Evolutionary conservation across 92 coral and sea anemone genomes (phyloP), one percentile per base, ranked within the genome.

Genomic region (Parazoanthus atlanticus): DNA sequence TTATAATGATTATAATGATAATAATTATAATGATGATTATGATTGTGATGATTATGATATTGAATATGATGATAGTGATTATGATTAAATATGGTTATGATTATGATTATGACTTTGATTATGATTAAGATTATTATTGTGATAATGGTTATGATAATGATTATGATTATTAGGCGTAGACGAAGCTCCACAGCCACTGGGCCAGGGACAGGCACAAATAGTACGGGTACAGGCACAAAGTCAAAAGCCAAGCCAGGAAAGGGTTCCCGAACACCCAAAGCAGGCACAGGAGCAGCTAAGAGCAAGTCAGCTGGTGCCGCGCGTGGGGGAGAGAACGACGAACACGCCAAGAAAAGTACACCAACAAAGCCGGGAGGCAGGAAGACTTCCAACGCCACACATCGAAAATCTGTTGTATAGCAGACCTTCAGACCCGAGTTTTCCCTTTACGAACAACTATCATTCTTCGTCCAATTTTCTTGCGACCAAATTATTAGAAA

Each of bases 201-300:
- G 13, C 65, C 86, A 6, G 86, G 58, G 46, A 82, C 86, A 12
- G 65, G 78, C 9, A 69, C 78, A 2, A 46, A 29, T 21, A 46
- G 76, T 8, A 65, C 56, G 10, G 86, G 66, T 6, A 70, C 38
- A 10, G 87, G 64, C 30, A 17, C 46, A 8, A 84, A 84, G 65
- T 43, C 67, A 4, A 84, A 84, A 70, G 16, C 52, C 17, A 84
- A 41, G 67, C 19, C 87, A 67, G 56, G 87, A 31, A 71, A 49
- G 74, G 6, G 38, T 67, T 43, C 87, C 13, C 87, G 87, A 47
- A 65, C 40, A 29, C n/a, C 76, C 8, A 89, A 70, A 78, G 74
- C 82, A 61, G 89, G 92, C 8, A 89, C 93, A 36, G 89, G 86
- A n/a, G 82, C 90, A 2, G 1, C 64, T 29, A 92, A 89, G 74